These are phyloP conservation scores for Ophion obscuratus DNA, from an alignment of 2,888 invertebrate genomes.

Conservation along the genomic window DNA sequence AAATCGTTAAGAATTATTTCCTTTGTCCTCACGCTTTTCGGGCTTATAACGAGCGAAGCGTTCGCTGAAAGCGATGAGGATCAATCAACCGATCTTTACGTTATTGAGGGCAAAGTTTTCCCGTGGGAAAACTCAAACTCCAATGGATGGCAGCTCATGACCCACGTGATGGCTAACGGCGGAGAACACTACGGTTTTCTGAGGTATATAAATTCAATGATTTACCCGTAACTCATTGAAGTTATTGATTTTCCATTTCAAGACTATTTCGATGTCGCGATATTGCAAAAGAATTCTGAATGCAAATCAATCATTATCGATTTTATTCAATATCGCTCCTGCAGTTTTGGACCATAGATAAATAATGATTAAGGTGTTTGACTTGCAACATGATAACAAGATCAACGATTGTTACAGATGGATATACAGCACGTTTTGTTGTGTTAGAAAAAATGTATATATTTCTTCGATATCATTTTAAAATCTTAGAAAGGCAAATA, in stretches of 20 bases:
- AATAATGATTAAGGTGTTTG: neutral
- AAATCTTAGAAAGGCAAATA: no score
- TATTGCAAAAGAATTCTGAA: neutral
- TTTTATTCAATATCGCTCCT: neutral
- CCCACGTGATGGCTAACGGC: constrained; percentile 93
- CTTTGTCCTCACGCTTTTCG: constrained; percentile 66
- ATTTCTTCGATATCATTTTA: neutral
- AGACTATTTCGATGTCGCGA: constrained; percentile 13
- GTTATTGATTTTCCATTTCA: neutral
- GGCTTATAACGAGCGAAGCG: constrained; percentile 59
- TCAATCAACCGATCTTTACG: constrained; percentile 87
- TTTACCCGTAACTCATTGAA: neutral
- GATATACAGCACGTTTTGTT: neutral
- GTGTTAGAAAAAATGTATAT: neutral
- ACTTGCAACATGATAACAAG: neutral
- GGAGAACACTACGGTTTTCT: constrained; percentile 95
- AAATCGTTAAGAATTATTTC: constrained; percentile 61
- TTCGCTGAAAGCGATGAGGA: constrained; percentile 83
- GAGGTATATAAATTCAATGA: constrained; percentile 81
- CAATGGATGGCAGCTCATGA: constrained; percentile 91
- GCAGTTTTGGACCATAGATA: neutral
- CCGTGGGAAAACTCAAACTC: constrained; percentile 88
- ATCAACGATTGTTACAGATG: neutral
- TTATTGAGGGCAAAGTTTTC: constrained; percentile 93
- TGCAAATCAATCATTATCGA: neutral